Conservation (phyloP, 2,113 vertebrate species). For the Gadus macrocephalus region DNA sequence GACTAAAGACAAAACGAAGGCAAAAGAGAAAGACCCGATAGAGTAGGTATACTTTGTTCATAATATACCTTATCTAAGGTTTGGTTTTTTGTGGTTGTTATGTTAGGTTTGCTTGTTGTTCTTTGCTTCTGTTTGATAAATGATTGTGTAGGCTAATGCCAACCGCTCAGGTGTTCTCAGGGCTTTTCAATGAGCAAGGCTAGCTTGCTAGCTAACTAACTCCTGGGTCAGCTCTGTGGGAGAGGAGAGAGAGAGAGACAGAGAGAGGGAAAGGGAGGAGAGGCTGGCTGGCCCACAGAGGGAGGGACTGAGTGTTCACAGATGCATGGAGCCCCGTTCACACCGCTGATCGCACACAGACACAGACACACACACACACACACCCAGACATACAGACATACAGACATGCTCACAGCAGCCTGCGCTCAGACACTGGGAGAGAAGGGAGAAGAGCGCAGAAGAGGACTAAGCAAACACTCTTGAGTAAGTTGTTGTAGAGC, state of each 20-base stretch:
- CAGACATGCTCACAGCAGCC: conserved; percentile 1
- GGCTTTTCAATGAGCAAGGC: not conserved
- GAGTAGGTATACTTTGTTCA: not conserved
- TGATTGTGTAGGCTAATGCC: not conserved
- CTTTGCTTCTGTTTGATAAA: too few species aligned
- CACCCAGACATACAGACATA: not conserved
- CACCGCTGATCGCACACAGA: conserved; percentile 59
- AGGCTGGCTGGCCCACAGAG: conserved; percentile 49
- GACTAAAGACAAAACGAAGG: too few species aligned
- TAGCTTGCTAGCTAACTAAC: conserved; percentile 6
- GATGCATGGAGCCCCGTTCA: conserved; percentile 70
- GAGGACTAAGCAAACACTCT: not conserved
- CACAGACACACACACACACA: conserved; percentile 8
- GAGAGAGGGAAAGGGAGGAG: conserved; percentile 54
- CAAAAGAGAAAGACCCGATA: too few species aligned
- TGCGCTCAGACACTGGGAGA: not conserved
- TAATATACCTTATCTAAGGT: not conserved
- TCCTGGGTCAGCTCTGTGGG: conserved; percentile 35
- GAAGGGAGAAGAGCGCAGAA: not conserved
- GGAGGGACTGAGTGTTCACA: conserved; percentile 50
- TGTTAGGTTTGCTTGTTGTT: not conserved
- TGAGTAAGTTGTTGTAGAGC: not conserved
- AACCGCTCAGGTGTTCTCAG: conserved; percentile 20
- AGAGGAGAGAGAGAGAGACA: conserved; percentile 8
- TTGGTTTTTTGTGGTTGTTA: not conserved